phyloP scores from a whole-genome alignment of 35 echinoderm and acorn worm genomes.

The Stichopus chloronotus region DNA sequence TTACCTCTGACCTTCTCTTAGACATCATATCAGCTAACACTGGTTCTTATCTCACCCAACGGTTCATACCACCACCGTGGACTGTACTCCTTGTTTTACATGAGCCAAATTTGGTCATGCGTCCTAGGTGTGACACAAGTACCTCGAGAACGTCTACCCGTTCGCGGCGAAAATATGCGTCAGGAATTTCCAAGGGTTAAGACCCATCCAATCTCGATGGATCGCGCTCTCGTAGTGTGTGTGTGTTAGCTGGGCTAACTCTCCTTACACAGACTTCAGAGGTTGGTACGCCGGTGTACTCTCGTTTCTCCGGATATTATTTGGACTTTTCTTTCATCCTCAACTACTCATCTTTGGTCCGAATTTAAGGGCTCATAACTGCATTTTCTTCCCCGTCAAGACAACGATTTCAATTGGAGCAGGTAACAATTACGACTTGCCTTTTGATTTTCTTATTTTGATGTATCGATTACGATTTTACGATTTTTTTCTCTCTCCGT shows the following conservation, averaged over 20 bases:
- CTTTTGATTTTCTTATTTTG: too few species aligned
- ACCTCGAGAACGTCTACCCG: slow-evolving; percentile 31
- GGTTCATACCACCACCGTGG: background rate
- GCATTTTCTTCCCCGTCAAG: background rate
- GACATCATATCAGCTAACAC: slow-evolving; percentile 9
- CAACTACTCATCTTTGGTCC: background rate
- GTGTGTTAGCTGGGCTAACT: slow-evolving; percentile 16
- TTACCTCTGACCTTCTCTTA: slow-evolving; percentile 12
- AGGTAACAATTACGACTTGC: background rate
- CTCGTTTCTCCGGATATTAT: slow-evolving; percentile 46
- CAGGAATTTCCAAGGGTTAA: slow-evolving; percentile 46
- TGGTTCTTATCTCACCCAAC: slow-evolving; percentile 32
- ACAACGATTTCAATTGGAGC: background rate
- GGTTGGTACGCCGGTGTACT: slow-evolving; percentile 45
- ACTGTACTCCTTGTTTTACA: slow-evolving; percentile 27
- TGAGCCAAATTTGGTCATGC: slow-evolving; percentile 48
- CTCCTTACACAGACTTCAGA: slow-evolving; percentile 38
- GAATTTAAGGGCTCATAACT: background rate
- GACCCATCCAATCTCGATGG: background rate
- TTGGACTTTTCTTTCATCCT: slow-evolving; percentile 49
- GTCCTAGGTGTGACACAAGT: slow-evolving; percentile 38
- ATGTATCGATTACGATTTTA: too few species aligned
- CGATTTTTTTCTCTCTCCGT: too few species aligned
- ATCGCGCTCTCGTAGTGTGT: background rate
- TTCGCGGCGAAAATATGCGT: slow-evolving; percentile 54